Base-by-base conservation (phyloP, 92 coral and sea anemone species). In the Diadumene lineata region DNA sequence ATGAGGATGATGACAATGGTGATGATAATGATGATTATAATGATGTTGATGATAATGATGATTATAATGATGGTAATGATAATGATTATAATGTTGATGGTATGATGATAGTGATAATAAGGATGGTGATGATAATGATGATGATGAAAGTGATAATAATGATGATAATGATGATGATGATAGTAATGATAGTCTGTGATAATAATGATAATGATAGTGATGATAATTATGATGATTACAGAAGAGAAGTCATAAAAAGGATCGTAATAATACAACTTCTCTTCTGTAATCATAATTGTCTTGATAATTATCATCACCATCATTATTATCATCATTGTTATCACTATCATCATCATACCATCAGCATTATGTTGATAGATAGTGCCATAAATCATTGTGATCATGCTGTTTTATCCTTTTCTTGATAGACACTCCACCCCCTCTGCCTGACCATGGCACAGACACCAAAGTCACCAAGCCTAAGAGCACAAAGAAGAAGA, bases 401-500 rank as follows among this genome's bases (percentile, higher is more conserved):
- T 16, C 10, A 60, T 60, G 17, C 22, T 24, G 48, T 4, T 38
- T n/a, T n/a, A n/a, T n/a, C n/a, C n/a, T n/a, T n/a, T n/a, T n/a
- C n/a, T n/a, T 18, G 24, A 15, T 31, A 72, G 66, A 72, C 25
- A 56, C 63, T 1, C 63, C 64, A 53, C 64, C n/a, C n/a, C n/a
- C 66, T 6, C 77, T 66, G 11, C 77, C 77, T 56, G 77, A 72
- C 28, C 67, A 46, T 72, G 77, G 48, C 23, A 23, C 43, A 10
- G 46, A 72, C 21, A 72, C 30, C 56, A 72, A 56, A 66, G 29
- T 34, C 3, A 18, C n/a, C 27, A 70, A 70, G 1, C 34, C 75
- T 22, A 74, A 74, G 62, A 74, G 84, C 11, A 72, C 68, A 30
- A 86, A 86, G 66, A 94, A 91, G 66, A 87, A 88, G 79, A 94